phyloP scores from a whole-genome alignment of 2,797 vertebrate species.

The Sebastes vulpes region DNA sequence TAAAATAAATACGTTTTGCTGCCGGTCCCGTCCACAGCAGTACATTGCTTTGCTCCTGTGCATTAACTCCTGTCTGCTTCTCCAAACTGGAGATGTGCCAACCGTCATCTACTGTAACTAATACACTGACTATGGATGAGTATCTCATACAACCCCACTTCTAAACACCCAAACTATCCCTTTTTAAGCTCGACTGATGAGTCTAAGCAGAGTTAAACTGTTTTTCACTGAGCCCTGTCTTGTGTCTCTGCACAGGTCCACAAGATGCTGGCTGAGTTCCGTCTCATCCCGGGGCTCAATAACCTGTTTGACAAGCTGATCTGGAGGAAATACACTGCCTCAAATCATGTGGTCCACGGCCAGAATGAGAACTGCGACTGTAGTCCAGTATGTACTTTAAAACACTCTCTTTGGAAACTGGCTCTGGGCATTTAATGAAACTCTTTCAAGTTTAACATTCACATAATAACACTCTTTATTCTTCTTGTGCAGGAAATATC shows the following conservation, averaged over 20 bases:
- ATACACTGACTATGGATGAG: no score
- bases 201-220: not conserved
- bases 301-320: conserved; percentile 99
- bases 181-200: not conserved
- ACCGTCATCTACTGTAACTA: not conserved
- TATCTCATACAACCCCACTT: not conserved
- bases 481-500: conserved; percentile 91
- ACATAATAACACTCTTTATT: not conserved
- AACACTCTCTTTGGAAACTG: not conserved
- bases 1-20: no score
- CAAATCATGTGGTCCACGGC: conserved; percentile 93
- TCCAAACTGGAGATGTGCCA: no score
- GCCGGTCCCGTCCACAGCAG: no score
- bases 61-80: no score
- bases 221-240: not conserved
- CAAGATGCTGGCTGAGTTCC: conserved; percentile 98
- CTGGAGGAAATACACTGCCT: conserved; percentile 95
- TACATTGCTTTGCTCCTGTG: no score
- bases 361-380: conserved; percentile 99
- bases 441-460: not conserved
- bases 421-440: not conserved
- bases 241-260: conserved; percentile 88
- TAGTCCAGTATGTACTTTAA: conserved; percentile 90
- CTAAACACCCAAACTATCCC: not conserved
- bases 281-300: conserved; percentile 97